phyloP scores from a whole-genome alignment of 1,140 invertebrate genomes.

The Sinonovacula constricta region DNA sequence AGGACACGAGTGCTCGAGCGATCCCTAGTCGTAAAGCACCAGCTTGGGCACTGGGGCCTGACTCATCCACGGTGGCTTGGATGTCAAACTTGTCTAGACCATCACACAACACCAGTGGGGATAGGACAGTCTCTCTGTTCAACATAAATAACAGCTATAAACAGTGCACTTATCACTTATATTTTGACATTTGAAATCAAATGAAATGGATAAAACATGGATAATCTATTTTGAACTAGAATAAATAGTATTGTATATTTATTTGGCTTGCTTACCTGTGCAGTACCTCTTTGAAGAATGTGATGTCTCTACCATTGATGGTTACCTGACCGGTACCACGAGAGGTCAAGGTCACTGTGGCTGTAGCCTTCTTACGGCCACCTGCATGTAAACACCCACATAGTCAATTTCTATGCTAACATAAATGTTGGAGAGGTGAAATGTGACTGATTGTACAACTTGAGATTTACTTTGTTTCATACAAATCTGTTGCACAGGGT shows the following conservation, averaged over 20 bases:
- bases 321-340: constrained; percentile 90
- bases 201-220: background rate
- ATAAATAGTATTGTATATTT: too few species aligned
- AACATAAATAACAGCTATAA: background rate
- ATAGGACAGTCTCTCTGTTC: constrained; percentile 85
- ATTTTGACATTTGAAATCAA: background rate
- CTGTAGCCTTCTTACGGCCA: constrained; percentile 85
- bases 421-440: constrained; percentile 15
- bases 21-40: constrained; percentile 93
- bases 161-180: background rate
- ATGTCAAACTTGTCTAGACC: constrained; percentile 90
- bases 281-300: constrained; percentile 84
- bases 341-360: constrained; percentile 83
- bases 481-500: too few species aligned
- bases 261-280: too few species aligned
- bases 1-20: constrained; percentile 87
- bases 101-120: constrained; percentile 90
- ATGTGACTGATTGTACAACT: constrained; percentile 8
- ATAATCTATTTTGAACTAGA: background rate
- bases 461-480: too few species aligned
- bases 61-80: constrained; percentile 86
- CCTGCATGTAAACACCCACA: constrained; percentile 78
- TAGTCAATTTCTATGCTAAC: constrained; percentile 19
- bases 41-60: constrained; percentile 86
- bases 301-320: constrained; percentile 87